Base-by-base conservation (phyloP, 1,140 invertebrate species). In the Pygmarrhopalites habei region DNA sequence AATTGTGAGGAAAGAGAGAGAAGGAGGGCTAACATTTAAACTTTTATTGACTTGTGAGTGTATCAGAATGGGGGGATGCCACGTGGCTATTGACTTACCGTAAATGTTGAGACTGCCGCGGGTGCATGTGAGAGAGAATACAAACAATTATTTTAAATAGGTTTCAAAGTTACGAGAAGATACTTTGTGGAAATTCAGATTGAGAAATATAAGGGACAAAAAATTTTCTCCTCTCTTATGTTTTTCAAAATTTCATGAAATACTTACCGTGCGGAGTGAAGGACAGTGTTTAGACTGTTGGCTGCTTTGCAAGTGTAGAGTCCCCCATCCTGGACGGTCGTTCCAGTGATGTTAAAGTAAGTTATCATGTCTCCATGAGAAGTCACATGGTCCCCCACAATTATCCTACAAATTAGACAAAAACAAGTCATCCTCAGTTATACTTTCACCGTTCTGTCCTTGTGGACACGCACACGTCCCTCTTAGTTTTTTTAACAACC, bases 351-450 rank as follows among this genome's bases (percentile, higher is more conserved):
- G 68, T 81, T 80, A 19, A 76, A 72, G 56, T 74, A 75, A 52
- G 73, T 75, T 29, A 74, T 71, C 15, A 76, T 72, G 43, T 73
- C 68, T 10, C 70, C 71, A 25, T 88, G 84, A 10, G 85, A 82
- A 3, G 86, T 89, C 49, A 87, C 83, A 75, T 88, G 89, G 73
- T 88, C 86, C 26, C 88, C 87, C 71, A 89, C 86, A 72, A 86
- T 82, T 73, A 88, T 86, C 74, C 86, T 88, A 78, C 41, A 56
- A 56, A 32, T 21, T 12, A 41, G 7, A 4, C 29, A 35, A 10
- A 28, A 47, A 19, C 21, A 44, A 10, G 14, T 43, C 21, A 10
- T 26, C 55, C 39, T 43, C 55, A 14, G 5, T n/a, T 12, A 41
- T n/a, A 41, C 35, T 43, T 14, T 43, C 26, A 14, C 15, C 21